Evolutionary conservation across 2,888 invertebrate genomes (phyloP).

Genomic region (Lasioglossum marginatum): DNA sequence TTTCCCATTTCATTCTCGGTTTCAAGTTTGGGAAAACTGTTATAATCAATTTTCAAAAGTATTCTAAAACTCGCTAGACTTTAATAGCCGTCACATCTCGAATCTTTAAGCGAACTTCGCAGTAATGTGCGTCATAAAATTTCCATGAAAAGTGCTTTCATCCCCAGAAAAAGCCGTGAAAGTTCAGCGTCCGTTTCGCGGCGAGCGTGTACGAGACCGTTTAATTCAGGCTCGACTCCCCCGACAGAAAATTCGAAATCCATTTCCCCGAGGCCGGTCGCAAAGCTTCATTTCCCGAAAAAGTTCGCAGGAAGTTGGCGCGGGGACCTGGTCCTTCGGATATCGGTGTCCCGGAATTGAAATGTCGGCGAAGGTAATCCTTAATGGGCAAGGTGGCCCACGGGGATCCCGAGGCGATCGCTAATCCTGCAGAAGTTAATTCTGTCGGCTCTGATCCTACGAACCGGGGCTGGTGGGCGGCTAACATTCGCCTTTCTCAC

Average conservation of each 20-base stretch:
- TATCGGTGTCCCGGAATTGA: slow-evolving; percentile 51
- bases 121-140: neutral
- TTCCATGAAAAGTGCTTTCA: neutral
- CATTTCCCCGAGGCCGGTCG: neutral
- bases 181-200: neutral
- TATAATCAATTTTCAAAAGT: neutral
- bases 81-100: neutral
- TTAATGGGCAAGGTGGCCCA: slow-evolving; percentile 46
- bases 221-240: neutral
- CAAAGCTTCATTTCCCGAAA: slow-evolving; percentile 13
- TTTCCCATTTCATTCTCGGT: neutral
- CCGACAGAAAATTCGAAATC: slow-evolving; percentile 12
- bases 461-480: slow-evolving; percentile 5
- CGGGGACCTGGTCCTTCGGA: slow-evolving; percentile 1
- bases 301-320: slow-evolving; percentile 10
- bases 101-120: neutral
- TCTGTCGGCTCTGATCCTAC: neutral
- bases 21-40: neutral
- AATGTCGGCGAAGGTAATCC: slow-evolving; percentile 44
- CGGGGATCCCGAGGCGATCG: neutral
- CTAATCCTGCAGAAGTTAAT: slow-evolving; percentile 51
- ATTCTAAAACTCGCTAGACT: neutral
- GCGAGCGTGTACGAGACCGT: neutral
- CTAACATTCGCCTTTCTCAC: neutral
- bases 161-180: neutral